Base-by-base conservation (phyloP, 1,140 invertebrate species). In the Paracyclopina nana region DNA sequence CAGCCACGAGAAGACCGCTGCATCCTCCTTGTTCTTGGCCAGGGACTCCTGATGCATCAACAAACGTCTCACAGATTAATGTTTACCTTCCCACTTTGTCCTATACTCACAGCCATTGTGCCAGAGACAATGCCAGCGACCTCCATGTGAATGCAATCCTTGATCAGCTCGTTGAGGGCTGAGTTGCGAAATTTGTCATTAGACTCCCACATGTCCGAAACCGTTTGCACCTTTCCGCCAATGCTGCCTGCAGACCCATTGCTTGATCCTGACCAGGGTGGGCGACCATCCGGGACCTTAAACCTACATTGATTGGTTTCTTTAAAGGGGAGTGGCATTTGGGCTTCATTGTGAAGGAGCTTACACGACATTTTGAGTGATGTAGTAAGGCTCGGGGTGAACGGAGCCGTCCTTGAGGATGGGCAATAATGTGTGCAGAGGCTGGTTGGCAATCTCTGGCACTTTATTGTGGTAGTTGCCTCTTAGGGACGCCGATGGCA, bases 291-390 rank as follows among this genome's bases (percentile, higher is more conserved):
- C 34, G 34, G 3, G 2, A 38, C 4, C 8, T 38, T 38, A 20
- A 38, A 20, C 34, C 34, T 38, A 20, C 14, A 38, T 9, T 31
- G 29, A 14, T 8, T 9, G 29, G 29, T 8, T 31, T 14, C 29
- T 31, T 14, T 31, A 8, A 8, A 31, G 29, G 14, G 14, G 14
- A 14, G 29, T 31, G 8, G 14, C 14, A 31, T 31, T 31, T 14
- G 8, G 8, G 14, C 8, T 14, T 31, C 8, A 31, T 31, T 8
- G 8, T 31, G 8, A 31, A 31, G 29, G 2, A n/a, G 5, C 34
- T 38, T 38, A 38, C 34, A 38, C 34, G 4, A 38, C 34, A 38
- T 38, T 38, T 9, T 38, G 34, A 38, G 34, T 38, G 34, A 38
- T 20, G 20, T 38, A 38, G 20, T 38, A 38, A n/a, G 34, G 4